Evolutionary conservation across 2,888 invertebrate genomes (phyloP).

Genomic region (Thera obeliscata): DNA sequence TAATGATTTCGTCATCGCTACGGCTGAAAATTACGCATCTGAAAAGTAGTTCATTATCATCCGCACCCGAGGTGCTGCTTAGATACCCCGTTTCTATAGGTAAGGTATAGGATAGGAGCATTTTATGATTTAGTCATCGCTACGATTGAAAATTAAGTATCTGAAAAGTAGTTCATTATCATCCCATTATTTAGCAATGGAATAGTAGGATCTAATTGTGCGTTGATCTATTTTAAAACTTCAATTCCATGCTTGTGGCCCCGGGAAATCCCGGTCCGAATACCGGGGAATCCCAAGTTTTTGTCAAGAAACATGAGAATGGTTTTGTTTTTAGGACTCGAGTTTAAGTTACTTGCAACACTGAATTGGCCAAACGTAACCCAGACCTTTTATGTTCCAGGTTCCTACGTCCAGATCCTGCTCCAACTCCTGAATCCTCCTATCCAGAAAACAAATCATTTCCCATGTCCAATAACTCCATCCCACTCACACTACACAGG

Average conservation of each 20-base stretch:
- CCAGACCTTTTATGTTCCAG: constrained; percentile 28
- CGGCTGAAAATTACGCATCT: no score
- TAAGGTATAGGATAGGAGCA: no score
- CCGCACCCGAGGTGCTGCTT: no score
- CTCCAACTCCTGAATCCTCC: constrained; percentile 4
- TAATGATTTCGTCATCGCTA: no score
- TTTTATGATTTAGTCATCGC: no score
- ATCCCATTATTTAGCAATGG: no score
- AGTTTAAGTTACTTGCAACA: not conserved
- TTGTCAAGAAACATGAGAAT: not conserved
- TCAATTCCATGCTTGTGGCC: not conserved
- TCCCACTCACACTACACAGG: not conserved
- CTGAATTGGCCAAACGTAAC: not conserved
- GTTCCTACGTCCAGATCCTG: constrained; percentile 15
- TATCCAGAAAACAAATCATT: not conserved
- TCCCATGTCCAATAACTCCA: not conserved
- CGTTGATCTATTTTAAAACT: not conserved
- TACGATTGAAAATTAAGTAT: no score
- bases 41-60: no score
- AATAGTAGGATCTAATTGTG: no score
- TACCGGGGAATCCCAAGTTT: not conserved
- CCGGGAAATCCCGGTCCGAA: not conserved
- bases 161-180: no score
- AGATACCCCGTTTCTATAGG: no score
- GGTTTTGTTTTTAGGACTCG: not conserved